Percentiles rank a stretch among this genome's conserved stretches.
Conservation (phyloP, 2,888 invertebrate species). For the Acrocyrtus sp. region DNA sequence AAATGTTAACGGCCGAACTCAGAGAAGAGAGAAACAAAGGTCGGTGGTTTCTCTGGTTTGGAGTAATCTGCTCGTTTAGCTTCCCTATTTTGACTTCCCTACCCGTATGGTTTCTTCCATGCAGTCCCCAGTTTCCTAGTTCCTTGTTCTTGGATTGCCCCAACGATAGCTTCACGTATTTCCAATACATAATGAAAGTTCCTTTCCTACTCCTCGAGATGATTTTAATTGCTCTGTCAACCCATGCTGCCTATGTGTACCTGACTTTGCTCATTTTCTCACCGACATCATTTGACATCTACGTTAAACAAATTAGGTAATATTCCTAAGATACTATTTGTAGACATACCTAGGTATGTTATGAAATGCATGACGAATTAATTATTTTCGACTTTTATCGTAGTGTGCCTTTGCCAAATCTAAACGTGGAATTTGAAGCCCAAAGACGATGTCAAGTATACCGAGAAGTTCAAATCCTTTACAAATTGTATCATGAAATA, state of each 20-base stretch:
- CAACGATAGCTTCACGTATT: constrained; percentile 36
- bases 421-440: constrained; percentile 30
- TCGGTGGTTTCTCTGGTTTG: constrained; percentile 43
- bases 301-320: constrained; percentile 44
- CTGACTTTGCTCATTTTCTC: constrained; percentile 42
- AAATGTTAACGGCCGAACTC: constrained; percentile 25
- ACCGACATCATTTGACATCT: constrained; percentile 44
- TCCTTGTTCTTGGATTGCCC: constrained; percentile 37
- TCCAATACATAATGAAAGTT: constrained; percentile 38
- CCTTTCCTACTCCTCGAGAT: constrained; percentile 38
- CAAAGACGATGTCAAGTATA: constrained; percentile 20
- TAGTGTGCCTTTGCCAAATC: constrained; percentile 17
- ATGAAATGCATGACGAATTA: background rate
- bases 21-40: constrained; percentile 33
- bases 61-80: constrained; percentile 41
- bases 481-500: constrained; percentile 41
- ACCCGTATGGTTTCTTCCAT: constrained; percentile 41
- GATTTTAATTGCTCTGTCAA: constrained; percentile 35
- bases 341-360: too few species aligned
- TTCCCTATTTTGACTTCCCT: constrained; percentile 39
- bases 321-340: too few species aligned
- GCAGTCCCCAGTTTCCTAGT: constrained; percentile 44
- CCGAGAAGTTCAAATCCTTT: constrained; percentile 39
- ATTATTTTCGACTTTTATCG: background rate
- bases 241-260: constrained; percentile 47